Conservation (phyloP, 2,888 invertebrate species). For the Rhingia campestris region DNA sequence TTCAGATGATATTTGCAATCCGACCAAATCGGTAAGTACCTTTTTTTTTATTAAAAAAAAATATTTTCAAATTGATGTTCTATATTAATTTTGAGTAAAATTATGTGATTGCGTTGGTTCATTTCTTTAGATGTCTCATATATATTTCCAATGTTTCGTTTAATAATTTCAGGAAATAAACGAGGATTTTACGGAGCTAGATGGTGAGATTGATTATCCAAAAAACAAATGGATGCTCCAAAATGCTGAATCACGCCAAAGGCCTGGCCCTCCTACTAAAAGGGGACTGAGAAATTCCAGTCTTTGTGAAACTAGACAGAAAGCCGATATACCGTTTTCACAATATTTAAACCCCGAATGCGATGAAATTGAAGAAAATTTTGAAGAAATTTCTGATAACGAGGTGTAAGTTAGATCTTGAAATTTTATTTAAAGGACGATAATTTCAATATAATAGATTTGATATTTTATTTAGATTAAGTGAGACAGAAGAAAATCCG, state of each 20-base stretch:
- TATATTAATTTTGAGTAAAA: not conserved
- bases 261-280: slow-evolving; percentile 69
- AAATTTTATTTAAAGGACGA: not conserved
- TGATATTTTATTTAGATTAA: slow-evolving; percentile 20
- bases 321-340: not conserved
- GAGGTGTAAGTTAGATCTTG: slow-evolving; percentile 79
- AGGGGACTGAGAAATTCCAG: slow-evolving; percentile 44
- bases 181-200: slow-evolving; percentile 6
- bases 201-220: slow-evolving; percentile 40
- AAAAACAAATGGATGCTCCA: slow-evolving; percentile 59
- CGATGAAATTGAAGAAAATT: slow-evolving; percentile 75
- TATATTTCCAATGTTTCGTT: not conserved
- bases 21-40: slow-evolving; percentile 23
- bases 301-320: not conserved
- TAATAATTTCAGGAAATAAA: slow-evolving; percentile 1
- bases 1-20: not conserved
- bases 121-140: not conserved
- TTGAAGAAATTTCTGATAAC: slow-evolving; percentile 80
- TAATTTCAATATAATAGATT: not conserved
- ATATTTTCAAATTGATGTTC: not conserved
- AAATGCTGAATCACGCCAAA: slow-evolving; percentile 47
- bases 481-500: slow-evolving; percentile 2
- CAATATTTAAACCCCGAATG: slow-evolving; percentile 1
- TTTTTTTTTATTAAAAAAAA: not conserved
- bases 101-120: not conserved